These are phyloP conservation scores for Datnioides undecimradiatus DNA, from an alignment of 2,113 vertebrate species.

Conservation along the genomic window DNA sequence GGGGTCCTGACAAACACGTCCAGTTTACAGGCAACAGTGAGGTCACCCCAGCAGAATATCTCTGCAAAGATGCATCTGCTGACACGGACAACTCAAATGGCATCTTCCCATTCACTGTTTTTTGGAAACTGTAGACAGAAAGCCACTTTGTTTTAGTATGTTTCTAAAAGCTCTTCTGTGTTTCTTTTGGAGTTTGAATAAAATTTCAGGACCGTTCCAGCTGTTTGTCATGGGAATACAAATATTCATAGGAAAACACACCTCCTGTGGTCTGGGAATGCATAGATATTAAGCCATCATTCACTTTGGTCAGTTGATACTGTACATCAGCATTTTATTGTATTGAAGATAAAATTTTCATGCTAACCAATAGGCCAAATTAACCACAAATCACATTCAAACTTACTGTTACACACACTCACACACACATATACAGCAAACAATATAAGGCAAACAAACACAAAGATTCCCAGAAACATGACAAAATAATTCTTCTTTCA, in stretches of 20 bases:
- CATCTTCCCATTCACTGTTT: neutral
- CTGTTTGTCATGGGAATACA: conserved; percentile 30
- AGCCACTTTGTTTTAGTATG: neutral
- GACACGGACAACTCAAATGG: neutral
- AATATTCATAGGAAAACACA: neutral
- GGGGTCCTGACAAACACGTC: conserved; percentile 69
- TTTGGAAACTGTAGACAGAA: neutral
- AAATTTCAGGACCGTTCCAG: neutral
- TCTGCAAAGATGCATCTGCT: conserved; percentile 26
- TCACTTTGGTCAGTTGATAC: neutral
- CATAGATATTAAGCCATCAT: neutral
- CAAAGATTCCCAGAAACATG: conserved; percentile 30
- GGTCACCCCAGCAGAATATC: conserved; percentile 30
- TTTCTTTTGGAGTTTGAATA: neutral
- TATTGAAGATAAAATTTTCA: neutral
- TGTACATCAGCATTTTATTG: neutral
- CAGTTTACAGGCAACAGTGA: conserved; percentile 70
- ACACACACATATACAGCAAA: conserved; percentile 8
- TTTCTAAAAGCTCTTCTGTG: neutral
- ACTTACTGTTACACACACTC: neutral
- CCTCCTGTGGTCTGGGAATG: neutral
- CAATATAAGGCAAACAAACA: conserved; percentile 29
- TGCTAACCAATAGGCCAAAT: neutral
- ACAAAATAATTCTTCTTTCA: conserved; percentile 16
- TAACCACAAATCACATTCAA: neutral